These are phyloP conservation scores for Campopleginae sp. DNA, from an alignment of 2,888 invertebrate genomes.

Conservation along the genomic window DNA sequence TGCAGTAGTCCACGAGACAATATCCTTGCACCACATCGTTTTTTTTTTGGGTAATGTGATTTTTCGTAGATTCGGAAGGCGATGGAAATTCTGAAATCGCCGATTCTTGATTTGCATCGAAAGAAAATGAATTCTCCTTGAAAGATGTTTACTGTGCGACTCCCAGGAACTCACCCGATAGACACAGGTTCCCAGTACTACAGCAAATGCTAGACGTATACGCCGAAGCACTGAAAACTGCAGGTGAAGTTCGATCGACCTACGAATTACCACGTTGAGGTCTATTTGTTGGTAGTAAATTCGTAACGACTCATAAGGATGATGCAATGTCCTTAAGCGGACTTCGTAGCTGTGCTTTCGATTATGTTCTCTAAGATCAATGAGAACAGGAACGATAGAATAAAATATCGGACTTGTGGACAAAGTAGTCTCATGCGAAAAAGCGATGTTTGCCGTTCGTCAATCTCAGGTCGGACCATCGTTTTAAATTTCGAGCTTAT, in stretches of 20 bases:
- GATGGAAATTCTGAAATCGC: not conserved
- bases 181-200: not conserved
- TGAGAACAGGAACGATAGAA: not conserved
- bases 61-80: not conserved
- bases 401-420: not conserved
- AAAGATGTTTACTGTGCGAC: not conserved
- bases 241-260: constrained; percentile 41
- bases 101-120: not conserved
- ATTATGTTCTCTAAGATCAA: not conserved
- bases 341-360: not conserved
- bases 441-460: not conserved
- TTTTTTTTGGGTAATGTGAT: not conserved
- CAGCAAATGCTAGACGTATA: not conserved
- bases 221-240: not conserved
- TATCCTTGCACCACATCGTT: not conserved
- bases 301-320: constrained; percentile 33
- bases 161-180: not conserved
- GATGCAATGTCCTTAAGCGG: constrained; percentile 28
- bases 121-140: not conserved
- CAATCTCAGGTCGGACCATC: not conserved
- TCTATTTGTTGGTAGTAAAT: constrained; percentile 57
- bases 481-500: constrained; percentile 3
- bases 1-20: not conserved
- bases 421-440: not conserved
- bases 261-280: constrained; percentile 34